Base-by-base conservation (phyloP, 2,113 vertebrate genomes). In the Irena cyanogastra region DNA sequence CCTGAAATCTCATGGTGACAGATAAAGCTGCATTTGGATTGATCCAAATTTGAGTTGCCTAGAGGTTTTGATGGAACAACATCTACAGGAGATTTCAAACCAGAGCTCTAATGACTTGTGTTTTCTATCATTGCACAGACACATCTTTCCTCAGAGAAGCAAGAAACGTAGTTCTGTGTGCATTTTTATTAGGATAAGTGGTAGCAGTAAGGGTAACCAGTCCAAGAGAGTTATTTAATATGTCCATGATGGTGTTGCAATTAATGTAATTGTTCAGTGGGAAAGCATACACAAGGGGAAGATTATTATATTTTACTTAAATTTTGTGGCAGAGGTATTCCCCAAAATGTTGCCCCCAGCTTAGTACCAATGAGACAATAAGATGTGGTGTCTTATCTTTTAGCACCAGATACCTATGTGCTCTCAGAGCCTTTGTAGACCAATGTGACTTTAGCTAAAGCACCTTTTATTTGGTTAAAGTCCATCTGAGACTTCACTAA, bases 1-100 rank as follows among this genome's bases (percentile, higher is more conserved):
- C 82, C 59, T 71, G 60, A 85, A 93, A 75, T 70, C 76, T 65
- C 78, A 17, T 44, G 35, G 23, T 92, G 92, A 89, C 84, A 93
- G 65, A 53, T 22, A 50, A 56, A 95, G 16, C 59, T 83, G 35
- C 72, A 33, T 60, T 84, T 96, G 47, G 49, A 74, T 90, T 91
- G 54, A 53, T 64, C 39, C 80, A 53, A 72, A 45, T 88, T 77
- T 1, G 12, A 65, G 30, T 71, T 87, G 91, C 69, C n/a, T 59
- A 42, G 44, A 79, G 93, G n/a, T 85, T 94, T 87, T 42, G 44
- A 44, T 45, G 71, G 77, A 90, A 88, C 20, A 64, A 31, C 16
- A 87, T 87, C 77, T 59, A 75, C 31, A 66, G 44, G 66, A 84
- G 26, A 59, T 57, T 71, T 94, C 61, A 74, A 54, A 65, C 7